Evolutionary conservation across 2,888 invertebrate genomes (phyloP).

Genomic region (Ernsta delagoae): DNA sequence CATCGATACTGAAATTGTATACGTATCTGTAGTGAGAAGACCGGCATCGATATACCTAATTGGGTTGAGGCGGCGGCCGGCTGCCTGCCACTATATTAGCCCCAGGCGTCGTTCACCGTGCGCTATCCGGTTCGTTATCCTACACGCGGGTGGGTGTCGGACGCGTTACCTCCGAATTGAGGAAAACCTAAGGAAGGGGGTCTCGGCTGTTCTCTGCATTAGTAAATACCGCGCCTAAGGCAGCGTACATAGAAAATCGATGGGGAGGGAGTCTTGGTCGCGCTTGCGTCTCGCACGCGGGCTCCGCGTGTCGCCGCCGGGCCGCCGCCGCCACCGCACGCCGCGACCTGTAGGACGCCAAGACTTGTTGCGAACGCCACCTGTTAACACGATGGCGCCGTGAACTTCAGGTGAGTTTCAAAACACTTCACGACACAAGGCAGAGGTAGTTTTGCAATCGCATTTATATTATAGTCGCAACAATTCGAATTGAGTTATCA

Average conservation of each 20-base stretch:
- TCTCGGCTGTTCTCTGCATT: slow-evolving; percentile 70
- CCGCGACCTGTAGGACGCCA: slow-evolving; percentile 66
- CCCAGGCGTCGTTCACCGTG: neutral
- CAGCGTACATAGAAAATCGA: slow-evolving; percentile 76
- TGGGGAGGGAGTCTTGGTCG: slow-evolving; percentile 59
- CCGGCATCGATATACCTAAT: too few species aligned
- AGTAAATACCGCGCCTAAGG: slow-evolving; percentile 73
- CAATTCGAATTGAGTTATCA: neutral
- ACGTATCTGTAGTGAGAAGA: too few species aligned
- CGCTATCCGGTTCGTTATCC: slow-evolving; percentile 6
- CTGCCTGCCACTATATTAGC: too few species aligned
- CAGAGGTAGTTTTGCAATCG: neutral
- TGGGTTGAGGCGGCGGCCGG: too few species aligned
- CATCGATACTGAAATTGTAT: too few species aligned
- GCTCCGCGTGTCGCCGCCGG: slow-evolving; percentile 53
- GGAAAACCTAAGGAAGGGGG: slow-evolving; percentile 68
- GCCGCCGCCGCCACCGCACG: slow-evolving; percentile 66
- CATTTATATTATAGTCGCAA: neutral
- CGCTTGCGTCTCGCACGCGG: slow-evolving; percentile 60
- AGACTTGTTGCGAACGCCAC: slow-evolving; percentile 79
- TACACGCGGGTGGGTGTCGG: slow-evolving; percentile 17
- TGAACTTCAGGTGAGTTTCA: slow-evolving; percentile 69
- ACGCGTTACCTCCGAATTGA: slow-evolving; percentile 52
- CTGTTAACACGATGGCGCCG: slow-evolving; percentile 75
- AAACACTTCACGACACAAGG: slow-evolving; percentile 1